A percentile compares a stretch with the other conserved stretches of the same genome.
phyloP scores from a whole-genome alignment of 2,113 vertebrate species.

The Peromyscus californicus region DNA sequence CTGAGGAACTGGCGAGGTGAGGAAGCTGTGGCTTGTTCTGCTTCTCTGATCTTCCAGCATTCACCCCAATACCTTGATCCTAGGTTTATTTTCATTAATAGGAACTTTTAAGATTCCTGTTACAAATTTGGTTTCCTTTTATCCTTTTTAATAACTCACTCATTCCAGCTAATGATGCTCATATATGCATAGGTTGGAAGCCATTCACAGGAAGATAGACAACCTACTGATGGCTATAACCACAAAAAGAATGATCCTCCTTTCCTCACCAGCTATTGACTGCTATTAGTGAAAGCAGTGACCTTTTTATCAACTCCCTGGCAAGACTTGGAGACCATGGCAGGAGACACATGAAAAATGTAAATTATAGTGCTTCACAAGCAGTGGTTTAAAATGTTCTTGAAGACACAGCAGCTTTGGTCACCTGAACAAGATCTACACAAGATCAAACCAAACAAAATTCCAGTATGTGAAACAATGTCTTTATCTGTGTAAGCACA shows the following conservation, averaged over 20 bases:
- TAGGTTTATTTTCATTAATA: too few species aligned
- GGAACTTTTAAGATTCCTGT: too few species aligned
- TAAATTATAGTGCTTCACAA: background rate
- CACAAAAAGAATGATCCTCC: background rate
- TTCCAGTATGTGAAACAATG: background rate
- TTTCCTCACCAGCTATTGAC: background rate
- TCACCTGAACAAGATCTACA: background rate
- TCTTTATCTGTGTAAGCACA: background rate
- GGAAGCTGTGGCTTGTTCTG: too few species aligned
- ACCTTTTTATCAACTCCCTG: background rate
- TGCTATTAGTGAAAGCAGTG: background rate
- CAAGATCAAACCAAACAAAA: background rate
- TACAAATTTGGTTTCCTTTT: too few species aligned
- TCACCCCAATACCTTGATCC: too few species aligned
- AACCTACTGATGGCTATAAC: too few species aligned
- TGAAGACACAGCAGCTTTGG: background rate
- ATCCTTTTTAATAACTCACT: background rate
- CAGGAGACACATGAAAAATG: background rate
- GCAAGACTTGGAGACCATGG: background rate
- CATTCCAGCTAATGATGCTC: background rate
- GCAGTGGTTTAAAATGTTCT: background rate
- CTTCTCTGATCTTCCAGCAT: too few species aligned
- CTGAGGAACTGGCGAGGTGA: too few species aligned
- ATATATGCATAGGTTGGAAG: too few species aligned
- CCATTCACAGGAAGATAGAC: too few species aligned